Evolutionary conservation across 2,113 vertebrate genomes (phyloP), one percentile per base, ranked within the genome.

Genomic region (Perccottus glenii): DNA sequence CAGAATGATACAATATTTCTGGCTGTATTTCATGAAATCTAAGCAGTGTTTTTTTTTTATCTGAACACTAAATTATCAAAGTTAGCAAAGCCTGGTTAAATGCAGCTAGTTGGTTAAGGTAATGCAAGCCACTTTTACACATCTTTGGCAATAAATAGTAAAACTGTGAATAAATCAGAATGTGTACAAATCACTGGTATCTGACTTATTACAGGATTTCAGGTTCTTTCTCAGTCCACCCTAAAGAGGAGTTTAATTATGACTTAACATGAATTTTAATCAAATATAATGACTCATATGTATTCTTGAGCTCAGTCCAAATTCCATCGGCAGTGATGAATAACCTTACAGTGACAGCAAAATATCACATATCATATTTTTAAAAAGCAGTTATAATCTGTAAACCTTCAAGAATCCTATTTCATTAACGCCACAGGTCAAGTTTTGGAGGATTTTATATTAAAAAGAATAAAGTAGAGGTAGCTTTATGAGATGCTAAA

Each of bases 381-480:
- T 64, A 55, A 48, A 15, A 1, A 0, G 44, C 50, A 64, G 14
- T 64, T 56, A 64, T 15, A 16, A 43, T 82, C 70, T 73, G 44
- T 19, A 38, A 38, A 55, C 46, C 15, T n/a, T n/a, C 15, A 48
- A 56, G 73, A 64, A 64, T 65, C 32, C 33, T 55, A 45, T 60
- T 47, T 53, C 38, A 78, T 75, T 58, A 65, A 61, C 67, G 49
- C 70, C 42, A 47, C 9, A 53, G 45, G 36, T 42, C 15, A 47
- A 32, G 47, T 63, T 60, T 42, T 38, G 12, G 33, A 6, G 52
- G 52, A 12, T 12, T 38, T 55, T 55, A 12, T 55, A 38, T 12
- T 55, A 55, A n/a, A 36, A 14, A 55, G 14, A 55, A 38, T 36
- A 14, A 55, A 55, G n/a, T 9, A 55, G 35, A 55, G 12, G 52